A percentile compares a stretch with the other conserved stretches of the same genome.
These are phyloP conservation scores for Hymenochirus boettgeri DNA, from an alignment of 2,113 vertebrate species.

Conservation along the genomic window DNA sequence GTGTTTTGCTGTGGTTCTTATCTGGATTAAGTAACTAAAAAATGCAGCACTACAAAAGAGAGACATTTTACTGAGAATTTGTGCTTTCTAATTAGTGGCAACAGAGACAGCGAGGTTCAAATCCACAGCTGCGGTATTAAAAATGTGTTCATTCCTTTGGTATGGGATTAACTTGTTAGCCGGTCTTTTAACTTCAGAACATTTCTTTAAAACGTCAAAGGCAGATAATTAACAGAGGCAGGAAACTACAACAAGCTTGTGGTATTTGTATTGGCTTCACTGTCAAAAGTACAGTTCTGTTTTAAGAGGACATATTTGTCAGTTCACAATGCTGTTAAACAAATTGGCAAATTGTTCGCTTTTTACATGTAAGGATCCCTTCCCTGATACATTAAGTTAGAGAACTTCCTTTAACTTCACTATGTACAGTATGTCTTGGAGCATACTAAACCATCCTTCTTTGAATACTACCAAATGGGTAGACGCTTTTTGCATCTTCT, in stretches of 20 bases:
- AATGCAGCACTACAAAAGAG: conserved; percentile 1
- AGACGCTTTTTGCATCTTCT: too few relatives aligned
- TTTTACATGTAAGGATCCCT: too few relatives aligned
- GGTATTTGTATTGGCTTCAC: too few relatives aligned
- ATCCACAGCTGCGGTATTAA: conserved; percentile 6
- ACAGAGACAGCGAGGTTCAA: not conserved
- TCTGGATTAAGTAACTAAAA: conserved; percentile 26
- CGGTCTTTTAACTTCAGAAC: conserved; percentile 1
- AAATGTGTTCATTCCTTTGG: not conserved
- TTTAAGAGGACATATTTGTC: too few relatives aligned
- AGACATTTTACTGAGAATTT: conserved; percentile 17
- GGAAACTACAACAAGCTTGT: not conserved
- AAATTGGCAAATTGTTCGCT: too few relatives aligned
- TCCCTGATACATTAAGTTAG: too few relatives aligned
- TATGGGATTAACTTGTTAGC: conserved; percentile 21
- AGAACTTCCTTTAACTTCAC: too few relatives aligned
- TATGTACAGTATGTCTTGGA: too few relatives aligned
- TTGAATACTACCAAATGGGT: too few relatives aligned
- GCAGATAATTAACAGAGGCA: conserved; percentile 7
- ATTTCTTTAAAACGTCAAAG: conserved; percentile 23
- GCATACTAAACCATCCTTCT: too few relatives aligned
- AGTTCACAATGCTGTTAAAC: too few relatives aligned
- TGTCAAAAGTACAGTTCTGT: too few relatives aligned
- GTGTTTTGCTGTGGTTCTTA: conserved; percentile 8
- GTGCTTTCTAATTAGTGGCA: not conserved